Evolutionary conservation across 2,113 vertebrate genomes (phyloP).

Genomic region (Sciurus niger): DNA sequence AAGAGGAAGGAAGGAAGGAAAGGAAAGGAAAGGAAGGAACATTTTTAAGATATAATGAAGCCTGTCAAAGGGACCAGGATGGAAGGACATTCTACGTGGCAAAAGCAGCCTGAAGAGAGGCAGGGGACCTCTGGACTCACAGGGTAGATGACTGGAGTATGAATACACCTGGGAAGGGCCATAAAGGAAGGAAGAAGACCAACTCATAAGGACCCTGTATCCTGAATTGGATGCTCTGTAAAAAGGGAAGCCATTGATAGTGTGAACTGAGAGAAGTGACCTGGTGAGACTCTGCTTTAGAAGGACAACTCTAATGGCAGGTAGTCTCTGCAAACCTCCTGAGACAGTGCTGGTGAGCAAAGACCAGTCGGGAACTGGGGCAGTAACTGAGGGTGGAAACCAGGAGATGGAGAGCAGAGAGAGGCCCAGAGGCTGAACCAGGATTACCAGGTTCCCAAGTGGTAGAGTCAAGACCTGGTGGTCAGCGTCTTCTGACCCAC

Average conservation of each 20-base stretch:
- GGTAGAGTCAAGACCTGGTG: not conserved
- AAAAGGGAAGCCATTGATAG: not conserved
- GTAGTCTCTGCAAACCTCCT: not conserved
- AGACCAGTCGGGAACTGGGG: not conserved
- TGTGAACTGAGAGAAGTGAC: not conserved
- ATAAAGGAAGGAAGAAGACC: not conserved
- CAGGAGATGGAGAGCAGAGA: not conserved
- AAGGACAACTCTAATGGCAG: not conserved
- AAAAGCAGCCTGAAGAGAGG: not conserved
- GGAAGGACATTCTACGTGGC: not conserved
- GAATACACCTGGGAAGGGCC: not conserved
- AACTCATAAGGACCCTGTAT: not conserved
- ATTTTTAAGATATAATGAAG: not conserved
- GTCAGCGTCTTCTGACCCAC: not conserved
- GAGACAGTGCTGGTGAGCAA: not conserved
- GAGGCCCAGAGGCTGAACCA: too few species aligned
- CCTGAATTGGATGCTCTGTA: not conserved
- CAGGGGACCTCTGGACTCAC: too few species aligned
- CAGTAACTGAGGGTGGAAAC: not conserved
- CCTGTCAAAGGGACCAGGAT: not conserved
- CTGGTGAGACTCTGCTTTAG: not conserved
- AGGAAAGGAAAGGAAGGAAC: not conserved
- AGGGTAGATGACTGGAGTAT: too few species aligned
- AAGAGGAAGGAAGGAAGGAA: too few species aligned
- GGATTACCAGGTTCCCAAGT: not conserved